A percentile compares a stretch with the other conserved stretches of the same genome.
Evolutionary conservation across 2,113 vertebrate genomes (phyloP).

Genomic region (Anoplopoma fimbria): DNA sequence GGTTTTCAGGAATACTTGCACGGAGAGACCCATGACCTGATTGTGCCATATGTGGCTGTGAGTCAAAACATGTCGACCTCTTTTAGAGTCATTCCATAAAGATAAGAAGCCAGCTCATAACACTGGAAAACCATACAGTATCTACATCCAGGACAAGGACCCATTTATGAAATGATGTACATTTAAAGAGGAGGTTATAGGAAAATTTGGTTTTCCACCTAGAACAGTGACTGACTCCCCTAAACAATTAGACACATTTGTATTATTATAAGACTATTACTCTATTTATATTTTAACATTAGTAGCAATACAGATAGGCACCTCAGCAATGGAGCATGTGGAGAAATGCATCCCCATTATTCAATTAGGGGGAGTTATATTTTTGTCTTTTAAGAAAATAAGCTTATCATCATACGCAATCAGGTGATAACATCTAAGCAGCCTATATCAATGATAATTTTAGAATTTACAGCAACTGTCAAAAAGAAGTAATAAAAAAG

Average conservation of each 20-base stretch:
- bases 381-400: too few species aligned
- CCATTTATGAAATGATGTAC: too few species aligned
- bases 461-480: too few species aligned
- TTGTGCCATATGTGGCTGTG: not conserved
- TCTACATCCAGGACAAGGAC: not conserved
- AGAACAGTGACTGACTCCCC: not conserved
- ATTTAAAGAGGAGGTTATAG: not conserved
- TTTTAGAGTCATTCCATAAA: not conserved
- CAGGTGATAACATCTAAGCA: too few species aligned
- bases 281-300: not conserved
- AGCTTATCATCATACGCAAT: too few species aligned
- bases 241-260: not conserved
- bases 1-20: conserved; percentile 1
- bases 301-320: not conserved
- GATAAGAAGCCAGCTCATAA: not conserved
- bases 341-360: too few species aligned
- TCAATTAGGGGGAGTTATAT: too few species aligned
- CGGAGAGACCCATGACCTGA: not conserved
- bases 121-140: not conserved
- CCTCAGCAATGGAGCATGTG: too few species aligned
- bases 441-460: too few species aligned
- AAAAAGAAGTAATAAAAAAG: too few species aligned
- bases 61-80: too few species aligned
- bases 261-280: not conserved
- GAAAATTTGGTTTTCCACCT: not conserved